These are phyloP conservation scores for Lumbricus terrestris DNA, from an alignment of 2,888 invertebrate genomes.

Conservation along the genomic window DNA sequence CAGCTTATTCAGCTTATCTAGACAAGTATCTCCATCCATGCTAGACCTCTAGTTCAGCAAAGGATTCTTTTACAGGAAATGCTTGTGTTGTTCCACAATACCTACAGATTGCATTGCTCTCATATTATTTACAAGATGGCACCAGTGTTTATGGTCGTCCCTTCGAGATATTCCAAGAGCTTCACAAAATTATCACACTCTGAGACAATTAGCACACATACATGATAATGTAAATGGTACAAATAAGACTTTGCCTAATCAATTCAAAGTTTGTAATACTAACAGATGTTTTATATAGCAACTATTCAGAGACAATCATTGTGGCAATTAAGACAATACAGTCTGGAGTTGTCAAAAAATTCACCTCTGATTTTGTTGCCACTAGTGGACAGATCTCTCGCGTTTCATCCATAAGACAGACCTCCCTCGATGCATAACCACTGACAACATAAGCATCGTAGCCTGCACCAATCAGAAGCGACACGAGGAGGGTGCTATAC, in stretches of 20 bases:
- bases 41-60: no score
- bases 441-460: constrained; percentile 85
- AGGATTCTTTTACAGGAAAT: neutral
- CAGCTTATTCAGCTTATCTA: no score
- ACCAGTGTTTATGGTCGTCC: neutral
- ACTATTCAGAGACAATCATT: neutral
- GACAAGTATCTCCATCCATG: neutral
- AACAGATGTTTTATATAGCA: neutral
- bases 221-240: neutral
- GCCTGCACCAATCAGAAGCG: constrained; percentile 77
- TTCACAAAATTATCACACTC: neutral
- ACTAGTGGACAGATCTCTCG: constrained; percentile 57
- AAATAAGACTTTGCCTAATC: neutral
- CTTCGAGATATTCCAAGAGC: neutral
- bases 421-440: constrained; percentile 78
- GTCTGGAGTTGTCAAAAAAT: neutral
- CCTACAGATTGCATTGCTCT: neutral
- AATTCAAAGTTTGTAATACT: neutral
- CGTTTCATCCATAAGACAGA: constrained; percentile 64
- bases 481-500: constrained; percentile 76
- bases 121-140: neutral
- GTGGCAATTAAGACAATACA: neutral
- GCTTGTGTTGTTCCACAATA: neutral
- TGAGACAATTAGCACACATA: neutral
- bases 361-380: constrained; percentile 30